Evolutionary conservation across 2,113 vertebrate genomes (phyloP), one percentile per base, ranked within the genome.

Genomic region (Silurus meridionalis): DNA sequence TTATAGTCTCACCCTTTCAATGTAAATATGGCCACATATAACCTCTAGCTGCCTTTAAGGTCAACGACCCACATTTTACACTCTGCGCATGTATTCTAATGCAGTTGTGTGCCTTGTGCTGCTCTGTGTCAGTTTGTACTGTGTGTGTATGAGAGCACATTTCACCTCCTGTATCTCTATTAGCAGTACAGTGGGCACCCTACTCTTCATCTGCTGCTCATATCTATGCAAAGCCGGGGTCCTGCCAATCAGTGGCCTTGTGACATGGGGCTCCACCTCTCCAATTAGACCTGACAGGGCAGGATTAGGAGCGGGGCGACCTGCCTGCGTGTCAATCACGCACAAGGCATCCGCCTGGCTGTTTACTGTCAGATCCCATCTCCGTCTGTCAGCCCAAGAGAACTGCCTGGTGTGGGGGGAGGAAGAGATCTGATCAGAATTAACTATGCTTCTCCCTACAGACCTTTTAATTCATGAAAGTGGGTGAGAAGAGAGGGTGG

Each of bases 241-340:
- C 94, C 94, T 96, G 95, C 94, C 95, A 96, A 95, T 96, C 95
- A 95, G 94, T 94, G 93, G 94, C 94, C 94, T 93, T 91, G 93
- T 95, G 95, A 95, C 95, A 96, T 84, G 79, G 93, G 94, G 94
- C 95, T 93, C 94, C 95, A 96, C 95, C 95, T 96, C 93, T 93
- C 94, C 95, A 95, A 96, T 96, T 95, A 95, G 94, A 95, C 93
- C 94, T 95, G 95, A 95, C 95, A 96, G 95, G 93, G 95, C 95
- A 95, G 94, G 95, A 96, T 95, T 96, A 95, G 94, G 95, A 94
- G 94, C 92, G 91, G 93, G 91, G 93, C 94, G 92, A 95, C 94
- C 93, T 93, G 93, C 92, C 93, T 90, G 93, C 93, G 90, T 95
- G 95, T 95, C 95, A 96, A 96, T 96, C 95, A 95, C 91, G 92